Base-by-base conservation (phyloP, 2,797 vertebrate species). In the Iguana delicatissima region DNA sequence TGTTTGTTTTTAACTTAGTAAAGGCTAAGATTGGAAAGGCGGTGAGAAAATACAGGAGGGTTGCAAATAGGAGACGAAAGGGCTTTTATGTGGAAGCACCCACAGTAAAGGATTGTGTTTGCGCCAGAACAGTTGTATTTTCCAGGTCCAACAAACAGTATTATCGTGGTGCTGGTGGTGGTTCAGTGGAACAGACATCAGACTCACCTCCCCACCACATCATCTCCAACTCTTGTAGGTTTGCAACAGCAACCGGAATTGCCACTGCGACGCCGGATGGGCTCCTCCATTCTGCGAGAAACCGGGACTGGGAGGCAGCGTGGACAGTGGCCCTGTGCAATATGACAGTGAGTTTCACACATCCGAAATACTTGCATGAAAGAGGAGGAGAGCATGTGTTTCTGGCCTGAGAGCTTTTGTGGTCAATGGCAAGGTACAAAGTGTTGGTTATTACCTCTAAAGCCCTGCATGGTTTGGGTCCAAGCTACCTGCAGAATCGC, bases 211-310 rank as follows among this genome's bases (percentile, higher is more conserved):
- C 2, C 20, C 9, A 13, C 32, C 0, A 9, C 1, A 12, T 38
- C 10, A 26, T 26, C 29, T 87, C 73, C 14, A 10, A 6, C 52
- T 80, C 69, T 85, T 87, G 80, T 91, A 99, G 99, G 98, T 99
- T 79, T 99, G 99, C 95, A 99, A 99, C 96, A 99, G 98, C 95
- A 99, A 99, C 91, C 94, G 93, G 85, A 98, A 99, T 96, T 99
- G 99, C 91, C 99, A 99, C 96, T 99, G 99, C 29, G 95, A 97
- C 4, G 95, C 96, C 0, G 98, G 98, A 73, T 99, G 98, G 98
- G 98, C 98, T 0, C 99, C 99, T 0, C 99, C 99, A 0, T 98
- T 94, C 96, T 99, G 99, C 16, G 97, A 98, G 89, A 97, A 98
- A 95, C 97, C 98, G 0, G 99, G 99, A 1, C 96, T 98, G 0